Conservation (phyloP, 2,888 invertebrate species). For the Ochropleura leucogaster region DNA sequence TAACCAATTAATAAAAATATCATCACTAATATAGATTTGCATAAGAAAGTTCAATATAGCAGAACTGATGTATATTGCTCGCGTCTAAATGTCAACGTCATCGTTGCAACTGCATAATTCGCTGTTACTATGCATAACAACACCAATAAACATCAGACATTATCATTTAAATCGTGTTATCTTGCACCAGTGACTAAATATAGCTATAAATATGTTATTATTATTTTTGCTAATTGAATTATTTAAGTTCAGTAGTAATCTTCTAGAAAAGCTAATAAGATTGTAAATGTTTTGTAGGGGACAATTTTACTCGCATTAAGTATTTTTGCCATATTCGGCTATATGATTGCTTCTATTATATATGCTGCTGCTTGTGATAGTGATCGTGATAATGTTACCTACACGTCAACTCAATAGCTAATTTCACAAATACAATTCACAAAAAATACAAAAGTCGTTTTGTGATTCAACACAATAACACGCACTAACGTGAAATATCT, state of each 20-base stretch:
- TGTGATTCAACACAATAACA: not conserved
- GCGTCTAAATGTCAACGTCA: conserved; percentile 45
- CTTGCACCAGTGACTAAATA: conserved; percentile 36
- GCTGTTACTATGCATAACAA: conserved; percentile 40
- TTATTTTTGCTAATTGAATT: conserved; percentile 32
- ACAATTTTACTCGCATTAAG: conserved; percentile 7
- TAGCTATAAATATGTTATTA: conserved; percentile 34
- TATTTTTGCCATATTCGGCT: conserved; percentile 3
- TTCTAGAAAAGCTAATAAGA: not conserved
- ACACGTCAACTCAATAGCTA: not conserved
- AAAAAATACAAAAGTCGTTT: not conserved
- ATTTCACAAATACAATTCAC: not conserved
- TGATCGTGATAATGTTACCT: not conserved
- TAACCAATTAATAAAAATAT: conserved; percentile 42
- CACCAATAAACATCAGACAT: conserved; percentile 35
- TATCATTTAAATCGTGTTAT: conserved; percentile 46
- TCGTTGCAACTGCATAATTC: conserved; percentile 45
- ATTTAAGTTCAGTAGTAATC: conserved; percentile 4
- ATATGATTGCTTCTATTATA: conserved; percentile 1
- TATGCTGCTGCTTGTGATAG: too few species aligned
- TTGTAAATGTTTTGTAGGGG: not conserved
- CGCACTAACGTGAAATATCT: not conserved
- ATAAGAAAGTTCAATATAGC: conserved; percentile 49
- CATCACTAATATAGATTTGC: conserved; percentile 34
- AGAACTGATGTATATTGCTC: conserved; percentile 42